Evolutionary conservation across 2,888 invertebrate species (phyloP), one percentile per base, ranked within the genome.

Genomic region (Margaritifera margaritifera): DNA sequence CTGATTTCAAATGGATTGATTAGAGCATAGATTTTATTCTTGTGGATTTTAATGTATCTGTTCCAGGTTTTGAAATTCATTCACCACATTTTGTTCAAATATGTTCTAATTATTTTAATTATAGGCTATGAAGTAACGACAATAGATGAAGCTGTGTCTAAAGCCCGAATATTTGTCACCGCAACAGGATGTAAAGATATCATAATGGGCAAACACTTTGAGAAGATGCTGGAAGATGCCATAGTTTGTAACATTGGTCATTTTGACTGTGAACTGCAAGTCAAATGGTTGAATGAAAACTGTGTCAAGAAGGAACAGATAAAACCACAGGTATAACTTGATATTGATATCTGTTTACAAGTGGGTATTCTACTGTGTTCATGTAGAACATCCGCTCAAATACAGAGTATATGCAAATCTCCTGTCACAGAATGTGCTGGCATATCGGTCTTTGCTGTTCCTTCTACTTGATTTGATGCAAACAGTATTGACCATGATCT

Each of bases 201-300:
- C 76, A 95, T 99, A 81, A 91, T 92, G 62, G 94, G 94, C n/a
- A 92, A 94, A 66, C 98, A 99, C 90, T 95, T 99, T 87, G 86
- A 93, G 67, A 93, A 94, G 83, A 98, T 99, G 97, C 94, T 94
- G 80, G 96, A 99, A 89, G 98, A 99, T 91, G 93, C 96, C 56
- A 98, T 99, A 88, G 96, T 99, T 66, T 99, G 99, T 90, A 99
- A 99, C 89, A 99, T 99, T 89, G 99, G 99, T 8, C 99, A 99
- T 90, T 99, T 99, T 90, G 99, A 99, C 90, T 96, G 96, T 90
- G 99, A 99, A 92, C 95, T 99, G 80, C 95, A 99, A 90, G 96
- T 99, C 20, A 92, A 94, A 58, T 99, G 98, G 98, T 91, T 99
- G 68, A 96, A 97, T 69, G 94, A 94, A 66, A 98, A 98, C 91